phyloP scores from a whole-genome alignment of 1,140 invertebrate genomes.

The Yoshiicerus persimilis region DNA sequence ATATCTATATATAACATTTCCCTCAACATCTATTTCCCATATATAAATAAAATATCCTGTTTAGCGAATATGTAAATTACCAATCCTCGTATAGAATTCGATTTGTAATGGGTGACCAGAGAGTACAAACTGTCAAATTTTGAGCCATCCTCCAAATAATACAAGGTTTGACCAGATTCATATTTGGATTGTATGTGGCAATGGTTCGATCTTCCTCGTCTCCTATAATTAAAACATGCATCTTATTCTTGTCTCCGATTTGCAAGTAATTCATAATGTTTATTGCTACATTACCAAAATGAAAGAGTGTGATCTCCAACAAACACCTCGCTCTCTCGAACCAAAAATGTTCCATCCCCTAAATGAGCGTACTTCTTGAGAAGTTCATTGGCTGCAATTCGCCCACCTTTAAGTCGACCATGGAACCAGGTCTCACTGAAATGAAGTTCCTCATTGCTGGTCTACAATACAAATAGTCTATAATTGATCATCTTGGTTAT shows the following conservation, averaged over 20 bases:
- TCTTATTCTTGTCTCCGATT: neutral
- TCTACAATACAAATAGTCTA: neutral
- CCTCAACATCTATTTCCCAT: too few species aligned
- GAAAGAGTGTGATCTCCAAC: slow-evolving; percentile 94
- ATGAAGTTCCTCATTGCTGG: slow-evolving; percentile 75
- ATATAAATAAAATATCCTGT: too few species aligned
- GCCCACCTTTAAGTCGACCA: slow-evolving; percentile 75
- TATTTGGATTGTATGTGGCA: slow-evolving; percentile 88
- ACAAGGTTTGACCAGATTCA: slow-evolving; percentile 84
- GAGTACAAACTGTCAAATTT: slow-evolving; percentile 91
- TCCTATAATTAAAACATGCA: slow-evolving; percentile 57
- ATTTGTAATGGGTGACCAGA: slow-evolving; percentile 87
- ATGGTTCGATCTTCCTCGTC: slow-evolving; percentile 85
- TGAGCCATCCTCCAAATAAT: slow-evolving; percentile 84
- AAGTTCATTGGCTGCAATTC: slow-evolving; percentile 74
- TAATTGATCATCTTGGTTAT: neutral
- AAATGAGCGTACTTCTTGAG: slow-evolving; percentile 77
- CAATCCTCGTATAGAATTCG: slow-evolving; percentile 79
- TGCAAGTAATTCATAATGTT: neutral
- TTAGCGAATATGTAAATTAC: too few species aligned
- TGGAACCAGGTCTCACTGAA: slow-evolving; percentile 97
- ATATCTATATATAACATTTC: too few species aligned
- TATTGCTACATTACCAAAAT: slow-evolving; percentile 69
- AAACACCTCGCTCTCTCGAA: slow-evolving; percentile 92
- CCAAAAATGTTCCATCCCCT: slow-evolving; percentile 93